Evolutionary conservation across 1,140 invertebrate species (phyloP).

Genomic region (Asbolus verrucosus): DNA sequence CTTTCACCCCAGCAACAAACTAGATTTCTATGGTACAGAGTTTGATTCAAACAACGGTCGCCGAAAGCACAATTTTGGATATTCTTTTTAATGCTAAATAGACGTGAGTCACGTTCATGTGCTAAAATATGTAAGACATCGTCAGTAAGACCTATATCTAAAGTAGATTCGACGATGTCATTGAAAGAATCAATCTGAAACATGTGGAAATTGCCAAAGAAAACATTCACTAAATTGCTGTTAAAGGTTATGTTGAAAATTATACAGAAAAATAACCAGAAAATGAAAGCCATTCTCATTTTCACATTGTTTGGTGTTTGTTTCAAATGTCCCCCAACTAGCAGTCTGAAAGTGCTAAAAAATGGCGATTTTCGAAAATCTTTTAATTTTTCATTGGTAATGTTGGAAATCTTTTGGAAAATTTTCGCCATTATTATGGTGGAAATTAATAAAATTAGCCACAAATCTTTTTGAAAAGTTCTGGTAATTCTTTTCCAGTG

Average conservation of each 20-base stretch:
- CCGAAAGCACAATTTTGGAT: constrained; percentile 7
- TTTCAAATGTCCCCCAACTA: constrained; percentile 12
- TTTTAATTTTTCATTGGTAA: too few species aligned
- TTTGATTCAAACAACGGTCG: neutral
- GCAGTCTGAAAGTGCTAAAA: too few species aligned
- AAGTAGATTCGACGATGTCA: neutral
- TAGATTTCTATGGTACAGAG: neutral
- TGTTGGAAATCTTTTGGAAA: constrained; percentile 6
- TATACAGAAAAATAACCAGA: constrained; percentile 18
- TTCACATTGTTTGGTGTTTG: neutral
- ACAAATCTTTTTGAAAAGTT: neutral
- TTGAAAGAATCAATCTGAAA: constrained; percentile 12
- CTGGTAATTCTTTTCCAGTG: constrained; percentile 1
- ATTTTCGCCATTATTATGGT: neutral
- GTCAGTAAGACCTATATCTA: constrained; percentile 11
- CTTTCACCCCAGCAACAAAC: constrained; percentile 13
- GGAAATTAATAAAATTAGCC: neutral
- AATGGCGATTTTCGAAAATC: too few species aligned
- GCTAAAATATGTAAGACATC: constrained; percentile 4
- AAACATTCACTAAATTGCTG: constrained; percentile 13
- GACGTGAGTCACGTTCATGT: neutral
- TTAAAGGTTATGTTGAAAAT: constrained; percentile 20
- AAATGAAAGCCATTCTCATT: constrained; percentile 10
- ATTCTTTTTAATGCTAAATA: neutral
- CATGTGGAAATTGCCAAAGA: constrained; percentile 11